A percentile compares a stretch with the other conserved stretches of the same genome.
Evolutionary conservation across 2,113 vertebrate genomes (phyloP).

Genomic region (Platysternon megacephalum): DNA sequence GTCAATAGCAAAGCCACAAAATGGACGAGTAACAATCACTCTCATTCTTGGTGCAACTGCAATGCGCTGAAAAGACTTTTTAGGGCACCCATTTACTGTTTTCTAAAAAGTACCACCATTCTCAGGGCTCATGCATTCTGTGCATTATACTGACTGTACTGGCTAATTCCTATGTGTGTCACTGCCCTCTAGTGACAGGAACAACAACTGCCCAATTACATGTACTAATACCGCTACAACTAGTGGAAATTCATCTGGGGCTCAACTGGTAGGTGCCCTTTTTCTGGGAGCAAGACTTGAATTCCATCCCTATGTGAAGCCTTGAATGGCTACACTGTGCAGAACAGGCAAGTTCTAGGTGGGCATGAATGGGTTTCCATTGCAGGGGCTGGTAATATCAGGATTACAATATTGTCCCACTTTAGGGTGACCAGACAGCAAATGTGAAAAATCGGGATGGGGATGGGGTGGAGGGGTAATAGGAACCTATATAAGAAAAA

Average conservation of each 20-base stretch:
- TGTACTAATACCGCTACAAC: background rate
- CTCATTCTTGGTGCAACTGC: background rate
- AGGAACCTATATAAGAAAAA: no score
- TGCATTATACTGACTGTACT: background rate
- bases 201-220: background rate
- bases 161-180: background rate
- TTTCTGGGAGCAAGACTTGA: background rate
- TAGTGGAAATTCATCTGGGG: background rate
- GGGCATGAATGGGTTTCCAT: fast-evolving
- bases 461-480: no score
- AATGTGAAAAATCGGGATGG: no score
- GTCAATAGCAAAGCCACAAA: background rate
- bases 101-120: background rate
- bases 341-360: background rate
- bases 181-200: background rate
- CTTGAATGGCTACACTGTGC: background rate
- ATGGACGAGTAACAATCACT: background rate
- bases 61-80: fast-evolving
- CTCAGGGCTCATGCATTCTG: background rate
- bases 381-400: background rate
- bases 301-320: background rate
- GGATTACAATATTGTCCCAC: background rate
- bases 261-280: background rate
- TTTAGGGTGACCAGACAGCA: no score
- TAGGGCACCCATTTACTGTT: background rate